Conservation (phyloP, 2,888 invertebrate species). For the Pseudococcus viburni region DNA sequence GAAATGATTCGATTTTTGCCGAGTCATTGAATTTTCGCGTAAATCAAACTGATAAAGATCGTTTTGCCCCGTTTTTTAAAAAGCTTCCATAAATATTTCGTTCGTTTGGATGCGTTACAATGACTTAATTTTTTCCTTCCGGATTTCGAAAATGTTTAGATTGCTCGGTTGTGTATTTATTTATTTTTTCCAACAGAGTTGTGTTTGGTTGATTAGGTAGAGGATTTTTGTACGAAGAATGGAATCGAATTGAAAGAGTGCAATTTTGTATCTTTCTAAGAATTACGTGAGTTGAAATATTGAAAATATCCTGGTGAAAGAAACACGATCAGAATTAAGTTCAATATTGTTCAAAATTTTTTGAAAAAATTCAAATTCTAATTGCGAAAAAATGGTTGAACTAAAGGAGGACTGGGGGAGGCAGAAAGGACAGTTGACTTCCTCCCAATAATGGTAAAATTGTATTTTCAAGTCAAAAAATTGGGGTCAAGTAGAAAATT, state of each 20-base stretch:
- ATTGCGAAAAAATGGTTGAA: no score
- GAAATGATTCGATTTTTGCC: conserved; percentile 32
- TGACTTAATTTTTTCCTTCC: conserved; percentile 31
- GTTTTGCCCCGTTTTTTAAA: conserved; percentile 1
- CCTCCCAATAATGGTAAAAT: no score
- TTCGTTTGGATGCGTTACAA: neutral
- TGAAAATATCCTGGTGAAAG: no score
- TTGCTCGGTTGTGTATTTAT: neutral
- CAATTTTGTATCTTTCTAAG: no score
- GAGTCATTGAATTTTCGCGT: conserved; percentile 21
- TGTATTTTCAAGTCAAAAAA: no score
- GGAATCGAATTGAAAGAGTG: no score
- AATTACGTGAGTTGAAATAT: no score
- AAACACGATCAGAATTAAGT: no score
- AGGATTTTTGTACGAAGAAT: no score
- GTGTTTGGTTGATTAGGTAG: neutral
- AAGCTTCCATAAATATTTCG: neutral
- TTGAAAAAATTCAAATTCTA: neutral
- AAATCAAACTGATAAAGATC: conserved; percentile 25
- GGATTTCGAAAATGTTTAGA: neutral
- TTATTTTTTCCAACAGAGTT: neutral
- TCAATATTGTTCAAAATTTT: neutral
- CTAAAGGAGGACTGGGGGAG: no score
- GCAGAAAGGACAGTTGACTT: no score
- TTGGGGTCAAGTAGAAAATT: no score